Percentiles rank a stretch among this genome's conserved stretches.
Conservation (phyloP, 2,888 invertebrate species). For the Polyploca ridens region DNA sequence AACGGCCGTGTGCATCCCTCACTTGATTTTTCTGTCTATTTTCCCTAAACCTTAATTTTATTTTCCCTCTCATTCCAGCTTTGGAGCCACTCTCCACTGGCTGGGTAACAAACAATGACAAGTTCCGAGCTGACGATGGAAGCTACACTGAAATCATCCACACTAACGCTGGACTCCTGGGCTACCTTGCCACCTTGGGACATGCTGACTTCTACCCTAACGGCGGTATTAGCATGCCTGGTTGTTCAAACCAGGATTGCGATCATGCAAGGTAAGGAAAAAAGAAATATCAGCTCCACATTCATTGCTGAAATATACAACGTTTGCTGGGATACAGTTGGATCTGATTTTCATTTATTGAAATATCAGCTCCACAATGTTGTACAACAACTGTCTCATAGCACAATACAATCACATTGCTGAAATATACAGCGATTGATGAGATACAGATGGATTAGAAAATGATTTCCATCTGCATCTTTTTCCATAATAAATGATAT, state of each 20-base stretch:
- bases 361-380: too few species aligned
- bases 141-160: slow-evolving; percentile 56
- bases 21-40: background rate
- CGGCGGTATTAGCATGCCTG: slow-evolving; percentile 51
- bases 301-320: too few species aligned
- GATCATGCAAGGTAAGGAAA: slow-evolving; percentile 48
- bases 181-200: slow-evolving; percentile 40
- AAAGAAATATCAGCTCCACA: too few species aligned
- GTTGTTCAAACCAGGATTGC: slow-evolving; percentile 41
- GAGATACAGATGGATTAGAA: too few species aligned
- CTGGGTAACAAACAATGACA: slow-evolving; percentile 40
- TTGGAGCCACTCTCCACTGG: slow-evolving; percentile 46
- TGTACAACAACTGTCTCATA: too few species aligned
- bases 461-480: too few species aligned
- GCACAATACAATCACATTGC: too few species aligned
- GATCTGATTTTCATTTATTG: too few species aligned
- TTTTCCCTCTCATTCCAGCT: slow-evolving; percentile 25
- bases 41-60: background rate
- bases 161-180: slow-evolving; percentile 49
- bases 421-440: too few species aligned
- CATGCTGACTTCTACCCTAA: slow-evolving; percentile 61
- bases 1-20: too few species aligned
- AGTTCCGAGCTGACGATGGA: slow-evolving; percentile 40
- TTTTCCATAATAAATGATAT: too few species aligned
- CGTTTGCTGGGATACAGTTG: too few species aligned